Evolutionary conservation across 2,888 invertebrate genomes (phyloP).

Genomic region (Papilio protenor): DNA sequence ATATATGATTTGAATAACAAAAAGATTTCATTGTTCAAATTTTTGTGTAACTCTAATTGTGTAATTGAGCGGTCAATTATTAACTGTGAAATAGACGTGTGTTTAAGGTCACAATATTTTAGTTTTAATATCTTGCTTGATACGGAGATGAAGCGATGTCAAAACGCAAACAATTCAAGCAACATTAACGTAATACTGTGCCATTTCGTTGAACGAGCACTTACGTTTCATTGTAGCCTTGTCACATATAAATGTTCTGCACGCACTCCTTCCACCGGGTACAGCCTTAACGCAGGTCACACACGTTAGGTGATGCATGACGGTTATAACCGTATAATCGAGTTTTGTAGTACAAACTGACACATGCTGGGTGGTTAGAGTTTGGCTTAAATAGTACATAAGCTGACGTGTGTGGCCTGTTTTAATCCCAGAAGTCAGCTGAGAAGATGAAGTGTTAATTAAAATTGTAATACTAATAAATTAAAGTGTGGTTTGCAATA

Average conservation of each 20-base stretch:
- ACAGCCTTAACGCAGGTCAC: neutral
- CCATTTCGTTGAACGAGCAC: slow-evolving; percentile 26
- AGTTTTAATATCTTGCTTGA: slow-evolving; percentile 6
- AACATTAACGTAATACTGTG: slow-evolving; percentile 24
- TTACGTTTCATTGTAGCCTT: slow-evolving; percentile 19
- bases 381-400: too few species aligned
- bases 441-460: slow-evolving; percentile 26
- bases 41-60: too few species aligned
- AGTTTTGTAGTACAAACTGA: neutral
- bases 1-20: too few species aligned
- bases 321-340: neutral
- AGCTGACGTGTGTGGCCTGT: neutral
- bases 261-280: slow-evolving; percentile 8
- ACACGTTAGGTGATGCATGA: neutral
- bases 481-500: too few species aligned
- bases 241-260: slow-evolving; percentile 28
- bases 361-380: neutral
- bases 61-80: too few species aligned
- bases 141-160: slow-evolving; percentile 2
- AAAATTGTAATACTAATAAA: slow-evolving; percentile 20
- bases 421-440: neutral
- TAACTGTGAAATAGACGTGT: neutral
- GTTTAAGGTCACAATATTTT: neutral
- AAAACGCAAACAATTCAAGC: slow-evolving; percentile 27
- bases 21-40: too few species aligned